Conservation (phyloP, 1,140 invertebrate genomes). For the Aphis gossypii region DNA sequence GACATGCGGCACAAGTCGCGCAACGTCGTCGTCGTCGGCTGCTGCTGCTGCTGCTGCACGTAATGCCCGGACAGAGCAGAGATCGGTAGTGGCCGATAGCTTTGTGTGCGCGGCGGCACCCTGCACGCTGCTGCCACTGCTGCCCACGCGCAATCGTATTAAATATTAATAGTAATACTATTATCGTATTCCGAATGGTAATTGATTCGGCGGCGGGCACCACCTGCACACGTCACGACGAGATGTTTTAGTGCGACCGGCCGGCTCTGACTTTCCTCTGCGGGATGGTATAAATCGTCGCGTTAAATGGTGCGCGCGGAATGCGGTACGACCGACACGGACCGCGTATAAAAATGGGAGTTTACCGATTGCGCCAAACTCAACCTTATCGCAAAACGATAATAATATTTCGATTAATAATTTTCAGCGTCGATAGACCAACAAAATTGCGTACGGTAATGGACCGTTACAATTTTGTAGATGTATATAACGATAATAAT, state of each 20-base stretch:
- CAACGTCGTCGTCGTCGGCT: neutral
- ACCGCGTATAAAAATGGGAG: neutral
- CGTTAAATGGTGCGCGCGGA: neutral
- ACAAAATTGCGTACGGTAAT: no score
- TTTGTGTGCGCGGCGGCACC: conserved; percentile 46
- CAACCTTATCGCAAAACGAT: no score
- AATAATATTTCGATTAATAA: no score
- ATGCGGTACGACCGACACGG: neutral
- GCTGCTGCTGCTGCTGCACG: no score
- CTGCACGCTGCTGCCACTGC: neutral
- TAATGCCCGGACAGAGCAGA: neutral
- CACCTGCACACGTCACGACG: neutral
- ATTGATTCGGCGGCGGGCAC: conserved; percentile 49
- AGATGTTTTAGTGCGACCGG: neutral
- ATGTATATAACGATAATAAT: no score
- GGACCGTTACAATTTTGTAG: no score
- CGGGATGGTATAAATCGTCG: neutral
- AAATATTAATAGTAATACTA: neutral
- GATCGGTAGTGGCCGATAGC: conserved; percentile 55
- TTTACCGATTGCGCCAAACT: no score
- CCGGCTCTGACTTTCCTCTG: neutral
- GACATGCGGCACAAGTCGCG: conserved; percentile 49
- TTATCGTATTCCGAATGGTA: conserved; percentile 20
- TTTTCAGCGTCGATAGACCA: no score
- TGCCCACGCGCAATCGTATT: conserved; percentile 18